Conservation (phyloP, 2,888 invertebrate genomes). For the Phengaris alcon region DNA sequence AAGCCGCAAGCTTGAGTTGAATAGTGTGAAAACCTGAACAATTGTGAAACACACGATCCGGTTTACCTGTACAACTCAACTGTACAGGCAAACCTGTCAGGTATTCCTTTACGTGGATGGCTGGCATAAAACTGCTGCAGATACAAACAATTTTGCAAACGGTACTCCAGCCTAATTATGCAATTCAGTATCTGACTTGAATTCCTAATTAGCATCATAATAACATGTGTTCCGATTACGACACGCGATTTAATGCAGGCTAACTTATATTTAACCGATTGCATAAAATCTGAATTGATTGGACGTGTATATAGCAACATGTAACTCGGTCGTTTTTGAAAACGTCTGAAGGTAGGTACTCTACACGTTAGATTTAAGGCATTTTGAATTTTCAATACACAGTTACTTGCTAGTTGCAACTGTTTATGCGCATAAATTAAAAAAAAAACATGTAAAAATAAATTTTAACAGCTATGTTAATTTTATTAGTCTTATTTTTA, state of each 20-base stretch:
- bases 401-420: neutral
- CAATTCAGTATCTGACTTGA: slow-evolving; percentile 15
- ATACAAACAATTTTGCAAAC: slow-evolving; percentile 8
- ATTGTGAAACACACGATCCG: too few relatives aligned
- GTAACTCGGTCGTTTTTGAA: neutral
- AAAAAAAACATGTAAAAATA: neutral
- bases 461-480: neutral
- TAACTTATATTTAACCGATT: slow-evolving; percentile 15
- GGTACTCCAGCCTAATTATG: neutral
- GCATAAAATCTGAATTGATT: slow-evolving; percentile 23
- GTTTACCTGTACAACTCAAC: too few relatives aligned
- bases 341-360: slow-evolving; percentile 10
- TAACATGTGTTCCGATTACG: slow-evolving; percentile 27
- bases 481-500: neutral
- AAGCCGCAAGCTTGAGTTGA: too few relatives aligned
- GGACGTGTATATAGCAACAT: neutral
- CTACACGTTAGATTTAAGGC: neutral
- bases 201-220: slow-evolving; percentile 28
- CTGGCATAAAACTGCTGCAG: neutral
- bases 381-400: neutral
- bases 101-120: too few relatives aligned
- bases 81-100: too few relatives aligned
- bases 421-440: neutral
- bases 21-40: too few relatives aligned
- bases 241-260: slow-evolving; percentile 3